Conservation (phyloP, 2,888 invertebrate species). For the Lithodes maja region DNA sequence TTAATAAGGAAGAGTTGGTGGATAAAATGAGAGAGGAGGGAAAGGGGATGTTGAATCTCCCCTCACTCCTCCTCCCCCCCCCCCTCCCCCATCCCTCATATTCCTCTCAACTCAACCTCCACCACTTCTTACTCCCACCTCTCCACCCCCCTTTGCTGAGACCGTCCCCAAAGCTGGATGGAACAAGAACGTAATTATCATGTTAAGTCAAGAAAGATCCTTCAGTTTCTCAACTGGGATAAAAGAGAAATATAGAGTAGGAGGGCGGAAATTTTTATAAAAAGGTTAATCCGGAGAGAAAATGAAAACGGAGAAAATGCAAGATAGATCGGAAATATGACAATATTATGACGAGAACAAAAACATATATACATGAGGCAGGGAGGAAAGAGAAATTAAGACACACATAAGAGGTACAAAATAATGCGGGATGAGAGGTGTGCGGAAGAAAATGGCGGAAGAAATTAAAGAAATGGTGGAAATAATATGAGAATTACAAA, state of each 20-base stretch:
- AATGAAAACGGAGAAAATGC: background rate
- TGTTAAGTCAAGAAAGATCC: background rate
- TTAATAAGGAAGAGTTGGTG: background rate
- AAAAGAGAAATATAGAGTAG: background rate
- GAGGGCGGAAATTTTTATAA: background rate
- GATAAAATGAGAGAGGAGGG: background rate
- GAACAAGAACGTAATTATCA: background rate
- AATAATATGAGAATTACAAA: too few relatives aligned
- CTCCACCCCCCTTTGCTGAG: background rate
- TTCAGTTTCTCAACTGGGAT: background rate
- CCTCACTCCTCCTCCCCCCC: background rate
- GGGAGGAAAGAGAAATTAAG: too few relatives aligned
- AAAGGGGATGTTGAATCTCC: background rate
- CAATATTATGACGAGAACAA: too few relatives aligned
- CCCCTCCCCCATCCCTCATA: background rate
- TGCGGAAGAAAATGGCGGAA: too few relatives aligned
- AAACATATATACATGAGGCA: too few relatives aligned
- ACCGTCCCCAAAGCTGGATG: slow-evolving; percentile 8
- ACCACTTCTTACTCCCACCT: background rate
- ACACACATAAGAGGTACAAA: too few relatives aligned
- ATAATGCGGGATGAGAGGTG: too few relatives aligned
- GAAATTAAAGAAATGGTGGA: too few relatives aligned
- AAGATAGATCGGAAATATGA: too few relatives aligned
- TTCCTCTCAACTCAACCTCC: background rate
- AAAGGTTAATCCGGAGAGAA: background rate